Evolutionary conservation across 2,888 invertebrate species (phyloP), one percentile per base, ranked within the genome.

Genomic region (Protula sp.): DNA sequence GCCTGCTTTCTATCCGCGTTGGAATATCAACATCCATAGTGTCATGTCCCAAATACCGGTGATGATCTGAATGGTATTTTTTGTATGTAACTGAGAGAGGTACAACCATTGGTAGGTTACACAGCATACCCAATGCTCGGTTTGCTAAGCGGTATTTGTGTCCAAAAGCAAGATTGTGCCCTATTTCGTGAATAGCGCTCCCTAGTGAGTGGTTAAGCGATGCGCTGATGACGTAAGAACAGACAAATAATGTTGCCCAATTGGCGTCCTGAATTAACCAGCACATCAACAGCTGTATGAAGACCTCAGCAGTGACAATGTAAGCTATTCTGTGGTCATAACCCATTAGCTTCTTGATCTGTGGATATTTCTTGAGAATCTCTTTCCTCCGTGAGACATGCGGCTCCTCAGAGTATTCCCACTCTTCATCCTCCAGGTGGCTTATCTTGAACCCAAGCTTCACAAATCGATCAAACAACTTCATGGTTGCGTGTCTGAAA

Each of bases 351-450:
- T 74, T 71, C 62, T 81, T 81, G 27, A 81, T 80, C 66, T 81
- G 74, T 3, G 80, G 81, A 61, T 81, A 72, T 61, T 77, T 77
- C 55, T 69, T 70, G 76, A 98, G 85, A 79, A 99, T 99, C 70
- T 91, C 86, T 84, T 92, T 91, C 63, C 99, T 86, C 60, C 98
- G 87, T 62, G 89, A 88, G 2, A 94, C 93, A 81, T 99, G 99
- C 1, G 98, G 98, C 79, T 99, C 98, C 77, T 97, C 97, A 0
- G 92, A 91, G 75, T 92, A 92, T 31, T 88, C 86, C 98, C 98
- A 98, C 0, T 30, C 26, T 79, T 97, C 77, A 38, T 79, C 75
- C 47, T 79, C 75, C 30, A 53, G 59, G 47, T 64, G 60, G 30
- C 56, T 57, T 2, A 64, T 47, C 47, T 64, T 64, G 61, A 59